Base-by-base conservation (phyloP, 2,888 invertebrate genomes). In the Dryadula phaetusa region DNA sequence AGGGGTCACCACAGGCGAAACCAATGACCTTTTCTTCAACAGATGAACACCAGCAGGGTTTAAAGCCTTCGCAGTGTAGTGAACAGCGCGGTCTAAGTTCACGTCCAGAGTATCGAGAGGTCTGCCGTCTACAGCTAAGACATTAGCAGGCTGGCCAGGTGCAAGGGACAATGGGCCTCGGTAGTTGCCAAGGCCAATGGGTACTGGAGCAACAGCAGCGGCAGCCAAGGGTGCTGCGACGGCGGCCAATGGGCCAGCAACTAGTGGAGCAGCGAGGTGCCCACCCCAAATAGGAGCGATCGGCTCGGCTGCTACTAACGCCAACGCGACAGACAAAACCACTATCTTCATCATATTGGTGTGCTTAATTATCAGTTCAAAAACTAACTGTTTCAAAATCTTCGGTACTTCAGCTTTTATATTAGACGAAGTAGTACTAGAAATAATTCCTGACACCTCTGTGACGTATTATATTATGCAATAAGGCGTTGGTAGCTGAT, bases 261-360 rank as follows among this genome's bases (percentile, higher is more conserved):
- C 16, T 10, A 56, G 80, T 2, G 75, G 76, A 20, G 82, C 80
- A 7, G 75, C 67, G 75, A 52, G 76, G 76, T 22, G 73, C 42
- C 67, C 67, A 14, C 67, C 67, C 71, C 66, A 66, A 52, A 73
- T 67, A 7, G 75, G 77, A 42, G 74, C 74, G 34, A 86, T 66
- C 34, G 91, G 90, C 65, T 81, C 86, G 74, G 95, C 94, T 62
- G 91, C 91, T 76, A 89, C 94, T 72, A 94, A 79, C 80, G 94
- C 94, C 78, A 94, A 79, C 73, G 94, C 87, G 82, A 93, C 94
- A 81, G 93, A 94, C 93, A 95, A 94, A 88, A 94, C 94, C 93
- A 94, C 93, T 93, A 93, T 84, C 86, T 91, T 93, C 79, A 87
- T 89, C 93, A 93, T 93, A 89, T 86, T 93, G 90, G 87, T 92